phyloP scores from a whole-genome alignment of 2,113 vertebrate species.

The Ctenodactylus gundi region DNA sequence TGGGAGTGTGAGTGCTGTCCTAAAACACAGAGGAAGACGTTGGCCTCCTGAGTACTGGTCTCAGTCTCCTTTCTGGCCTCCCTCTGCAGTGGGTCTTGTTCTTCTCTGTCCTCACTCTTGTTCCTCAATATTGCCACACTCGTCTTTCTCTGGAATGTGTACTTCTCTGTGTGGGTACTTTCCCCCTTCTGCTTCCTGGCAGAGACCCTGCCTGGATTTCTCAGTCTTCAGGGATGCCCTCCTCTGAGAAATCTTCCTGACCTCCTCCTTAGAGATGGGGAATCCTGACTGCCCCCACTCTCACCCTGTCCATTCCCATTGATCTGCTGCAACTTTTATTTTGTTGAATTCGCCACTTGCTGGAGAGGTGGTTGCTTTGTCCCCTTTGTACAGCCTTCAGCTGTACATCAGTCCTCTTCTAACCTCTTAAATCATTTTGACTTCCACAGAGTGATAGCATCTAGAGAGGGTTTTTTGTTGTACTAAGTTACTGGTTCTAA shows the following conservation, averaged over 20 bases:
- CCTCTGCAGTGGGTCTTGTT: background rate
- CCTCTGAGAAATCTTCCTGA: background rate
- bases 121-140: no score
- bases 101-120: no score
- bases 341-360: background rate
- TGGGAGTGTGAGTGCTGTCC: background rate
- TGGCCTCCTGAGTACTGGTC: background rate
- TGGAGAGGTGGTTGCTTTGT: background rate
- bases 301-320: background rate
- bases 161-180: background rate
- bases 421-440: background rate
- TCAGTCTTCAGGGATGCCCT: background rate
- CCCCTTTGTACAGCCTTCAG: background rate
- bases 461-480: background rate
- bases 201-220: background rate
- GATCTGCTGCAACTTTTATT: background rate
- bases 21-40: no score
- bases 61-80: background rate
- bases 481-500: slow-evolving; percentile 14
- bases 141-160: no score
- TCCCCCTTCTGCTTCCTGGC: background rate
- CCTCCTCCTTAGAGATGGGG: background rate
- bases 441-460: background rate
- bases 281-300: background rate
- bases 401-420: background rate